Conservation (phyloP, 1,140 invertebrate species). For the Apocrypta bakeri region DNA sequence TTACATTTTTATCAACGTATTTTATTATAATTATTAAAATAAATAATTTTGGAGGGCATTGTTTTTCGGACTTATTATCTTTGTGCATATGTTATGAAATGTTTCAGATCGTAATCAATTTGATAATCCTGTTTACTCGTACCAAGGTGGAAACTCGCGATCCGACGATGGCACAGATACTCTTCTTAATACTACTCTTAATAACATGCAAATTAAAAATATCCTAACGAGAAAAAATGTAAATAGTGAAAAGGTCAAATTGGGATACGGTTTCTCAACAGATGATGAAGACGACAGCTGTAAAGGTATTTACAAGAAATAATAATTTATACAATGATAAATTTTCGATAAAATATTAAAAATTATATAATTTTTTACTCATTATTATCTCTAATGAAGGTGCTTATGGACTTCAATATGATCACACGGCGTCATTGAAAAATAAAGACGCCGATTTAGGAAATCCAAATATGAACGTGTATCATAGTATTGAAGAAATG, state of each 20-base stretch:
- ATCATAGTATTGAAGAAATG: slow-evolving; percentile 85
- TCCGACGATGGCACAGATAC: slow-evolving; percentile 77
- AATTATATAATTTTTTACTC: slow-evolving; percentile 43
- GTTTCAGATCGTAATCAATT: slow-evolving; percentile 89
- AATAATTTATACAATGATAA: no score
- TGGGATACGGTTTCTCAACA: slow-evolving; percentile 56
- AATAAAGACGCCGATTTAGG: slow-evolving; percentile 88
- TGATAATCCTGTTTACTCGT: slow-evolving; percentile 93
- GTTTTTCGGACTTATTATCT: no score
- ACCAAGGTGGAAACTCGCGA: slow-evolving; percentile 76
- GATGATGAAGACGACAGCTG: slow-evolving; percentile 73
- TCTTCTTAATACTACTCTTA: slow-evolving; percentile 76
- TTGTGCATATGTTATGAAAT: background rate
- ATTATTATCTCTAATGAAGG: slow-evolving; percentile 63
- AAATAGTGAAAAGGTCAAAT: slow-evolving; percentile 65
- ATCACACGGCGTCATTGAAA: slow-evolving; percentile 79
- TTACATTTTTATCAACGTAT: no score
- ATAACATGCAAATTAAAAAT: slow-evolving; percentile 79
- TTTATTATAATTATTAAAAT: no score
- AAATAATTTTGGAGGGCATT: no score
- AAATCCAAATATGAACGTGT: slow-evolving; percentile 87
- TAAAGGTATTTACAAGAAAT: no score
- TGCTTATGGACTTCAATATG: slow-evolving; percentile 74
- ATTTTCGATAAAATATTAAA: no score
- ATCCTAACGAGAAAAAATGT: slow-evolving; percentile 78